Evolutionary conservation across 2,113 vertebrate species (phyloP), one percentile per base, ranked within the genome.

Genomic region (Tenrec ecaudatus): DNA sequence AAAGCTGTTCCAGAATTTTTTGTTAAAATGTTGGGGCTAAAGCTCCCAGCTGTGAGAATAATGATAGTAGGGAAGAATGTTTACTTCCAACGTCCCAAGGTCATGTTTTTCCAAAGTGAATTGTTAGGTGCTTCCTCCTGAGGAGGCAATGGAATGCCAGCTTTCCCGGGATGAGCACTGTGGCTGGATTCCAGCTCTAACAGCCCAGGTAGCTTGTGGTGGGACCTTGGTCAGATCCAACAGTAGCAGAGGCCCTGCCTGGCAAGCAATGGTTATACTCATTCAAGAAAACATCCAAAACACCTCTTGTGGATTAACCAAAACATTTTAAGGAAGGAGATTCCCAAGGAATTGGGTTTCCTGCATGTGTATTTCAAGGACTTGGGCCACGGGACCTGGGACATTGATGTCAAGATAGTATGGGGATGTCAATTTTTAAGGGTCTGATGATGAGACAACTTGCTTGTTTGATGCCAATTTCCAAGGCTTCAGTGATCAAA

Each of bases 261-360:
- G 57, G 53, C 81, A 69, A 76, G 71, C 57, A 68, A 40, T 1
- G 4, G 88, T 43, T 71, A 68, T 12, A 27, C 8, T 36, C 38
- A 83, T 58, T 91, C 40, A 69, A 85, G 62, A 82, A 93, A 81
- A 29, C 53, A 90, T 25, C 47, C 62, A 66, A 83, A 76, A 81
- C 31, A 31, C 22, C 22, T 82, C 88, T 87, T 79, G 71, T 1
- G 11, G 60, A 57, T 82, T 78, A 96, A 82, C 47, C 68, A 68
- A 89, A 27, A 83, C 73, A 38, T 85, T 53, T 82, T n/a, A 53
- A 89, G 57, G 68, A 68, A 8, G 2, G 2, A 27, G 19, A 31
- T 29, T n/a, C 11, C 27, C 25, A n/a, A 43, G 60, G 69, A 86
- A 29, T 1, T 73, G 40, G n/a, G 31, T 68, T 90, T 82, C 31